phyloP scores from a whole-genome alignment of 2,888 invertebrate species.

The Drosophila flavopinicola region DNA sequence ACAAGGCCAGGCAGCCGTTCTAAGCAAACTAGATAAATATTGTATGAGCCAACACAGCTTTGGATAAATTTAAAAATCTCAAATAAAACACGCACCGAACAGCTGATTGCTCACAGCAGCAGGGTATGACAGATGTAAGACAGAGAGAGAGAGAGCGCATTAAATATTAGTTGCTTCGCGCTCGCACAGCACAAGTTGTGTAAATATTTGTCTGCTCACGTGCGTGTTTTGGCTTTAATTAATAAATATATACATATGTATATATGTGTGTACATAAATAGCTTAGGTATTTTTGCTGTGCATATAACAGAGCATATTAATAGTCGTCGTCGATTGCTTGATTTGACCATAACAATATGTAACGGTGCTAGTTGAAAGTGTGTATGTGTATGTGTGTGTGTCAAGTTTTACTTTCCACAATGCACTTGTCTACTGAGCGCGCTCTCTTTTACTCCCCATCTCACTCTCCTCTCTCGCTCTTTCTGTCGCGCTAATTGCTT shows the following conservation, averaged over 20 bases:
- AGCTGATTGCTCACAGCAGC: slow-evolving; percentile 36
- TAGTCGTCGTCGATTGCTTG: slow-evolving; percentile 13
- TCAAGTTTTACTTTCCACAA: slow-evolving; percentile 30
- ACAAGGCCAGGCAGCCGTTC: slow-evolving; percentile 35
- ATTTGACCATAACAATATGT: slow-evolving; percentile 6
- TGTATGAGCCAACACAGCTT: slow-evolving; percentile 19
- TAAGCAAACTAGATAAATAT: slow-evolving; percentile 30
- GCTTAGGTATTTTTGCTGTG: not conserved
- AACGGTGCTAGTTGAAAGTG: slow-evolving; percentile 16
- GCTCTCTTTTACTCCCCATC: not conserved
- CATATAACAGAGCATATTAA: not conserved
- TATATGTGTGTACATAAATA: slow-evolving; percentile 1
- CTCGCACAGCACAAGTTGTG: slow-evolving; percentile 1
- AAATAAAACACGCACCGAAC: slow-evolving; percentile 32
- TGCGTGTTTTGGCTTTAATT: slow-evolving; percentile 18
- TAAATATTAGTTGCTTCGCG: not conserved
- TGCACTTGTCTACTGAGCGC: slow-evolving; percentile 17
- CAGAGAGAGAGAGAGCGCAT: not conserved
- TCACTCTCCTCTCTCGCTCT: slow-evolving; percentile 7
- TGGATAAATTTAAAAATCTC: slow-evolving; percentile 28
- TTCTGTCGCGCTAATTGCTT: slow-evolving; percentile 9
- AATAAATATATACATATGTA: slow-evolving; percentile 7
- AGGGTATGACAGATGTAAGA: not conserved
- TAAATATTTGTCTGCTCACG: slow-evolving; percentile 16
- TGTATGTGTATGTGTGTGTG: not conserved